These are phyloP conservation scores for Saturnia japonica DNA, from an alignment of 2,888 invertebrate genomes.

Conservation along the genomic window DNA sequence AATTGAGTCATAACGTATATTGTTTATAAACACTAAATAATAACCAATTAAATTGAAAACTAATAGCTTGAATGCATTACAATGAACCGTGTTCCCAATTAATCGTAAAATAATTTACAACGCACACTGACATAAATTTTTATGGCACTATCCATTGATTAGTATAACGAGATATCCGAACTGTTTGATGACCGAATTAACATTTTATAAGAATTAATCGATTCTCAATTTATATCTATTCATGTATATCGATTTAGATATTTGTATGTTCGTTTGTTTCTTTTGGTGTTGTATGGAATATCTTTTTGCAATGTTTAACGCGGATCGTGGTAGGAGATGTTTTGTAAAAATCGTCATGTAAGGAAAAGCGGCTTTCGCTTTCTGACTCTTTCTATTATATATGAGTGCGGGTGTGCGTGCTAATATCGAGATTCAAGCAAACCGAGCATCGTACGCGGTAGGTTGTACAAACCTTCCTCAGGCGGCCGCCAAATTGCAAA, in stretches of 20 bases:
- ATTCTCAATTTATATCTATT: conserved; percentile 68
- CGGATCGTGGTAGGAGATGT: no score
- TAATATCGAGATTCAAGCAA: no score
- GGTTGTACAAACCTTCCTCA: no score
- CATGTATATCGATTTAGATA: background rate
- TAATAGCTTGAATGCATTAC: conserved; percentile 57
- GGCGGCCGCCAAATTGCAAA: no score
- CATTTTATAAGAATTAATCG: conserved; percentile 77
- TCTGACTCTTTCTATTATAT: no score
- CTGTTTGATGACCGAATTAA: conserved; percentile 77
- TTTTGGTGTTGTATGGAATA: no score
- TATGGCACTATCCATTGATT: conserved; percentile 74
- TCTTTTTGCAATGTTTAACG: no score
- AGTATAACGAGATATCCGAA: conserved; percentile 69
- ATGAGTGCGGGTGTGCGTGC: no score
- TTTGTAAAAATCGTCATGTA: no score
- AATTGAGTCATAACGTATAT: conserved; percentile 22
- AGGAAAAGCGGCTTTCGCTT: no score
- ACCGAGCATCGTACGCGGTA: no score
- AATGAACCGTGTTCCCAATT: conserved; percentile 56
- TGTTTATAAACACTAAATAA: conserved; percentile 23
- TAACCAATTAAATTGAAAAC: conserved; percentile 60
- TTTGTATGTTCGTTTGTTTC: background rate
- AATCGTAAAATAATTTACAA: conserved; percentile 68
- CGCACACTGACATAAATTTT: conserved; percentile 62